Evolutionary conservation across 2,888 invertebrate species (phyloP), one percentile per base, ranked within the genome.

Genomic region (Ptilodon capucinus): DNA sequence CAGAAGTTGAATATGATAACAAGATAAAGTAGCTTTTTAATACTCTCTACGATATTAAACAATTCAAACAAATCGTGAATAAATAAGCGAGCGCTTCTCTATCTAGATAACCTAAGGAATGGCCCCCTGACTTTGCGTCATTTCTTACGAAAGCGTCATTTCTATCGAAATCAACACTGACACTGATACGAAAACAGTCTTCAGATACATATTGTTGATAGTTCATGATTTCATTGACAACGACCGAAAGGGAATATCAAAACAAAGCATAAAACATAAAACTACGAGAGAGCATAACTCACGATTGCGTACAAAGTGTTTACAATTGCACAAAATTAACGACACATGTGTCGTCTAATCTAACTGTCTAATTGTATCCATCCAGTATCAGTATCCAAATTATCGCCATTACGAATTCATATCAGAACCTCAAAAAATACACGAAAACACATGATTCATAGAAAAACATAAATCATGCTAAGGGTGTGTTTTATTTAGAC

Each of bases 131-230:
- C n/a, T n/a, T n/a, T n/a, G n/a, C n/a, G 64, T 62, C 57, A 77
- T 69, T 79, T 88, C n/a, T n/a, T n/a, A n/a, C n/a, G n/a, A n/a
- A n/a, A n/a, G 78, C 88, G 86, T 88, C 88, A 88, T 76, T 65
- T 69, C 61, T 75, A 70, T 68, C 65, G 61, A 70, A 71, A 72
- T 67, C 59, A 70, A 72, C 67, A 71, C 51, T 48, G 67, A 68
- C 71, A 72, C 44, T 62, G 59, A 68, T 60, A 60, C 54, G 56
- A 43, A 62, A 57, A 68, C 59, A 62, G 56, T 66, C 60, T 48
- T 19, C 25, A 54, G 68, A 73, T 71, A 71, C 68, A 66, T 73
- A 51, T 74, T 84, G 76, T 79, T 82, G 76, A 81, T 64, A 63
- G 82, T 76, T 81, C 76, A 81, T 75, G 78, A 79, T 79, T 75